Conservation (phyloP, 2,888 invertebrate species). For the Exocentrus adspersus region DNA sequence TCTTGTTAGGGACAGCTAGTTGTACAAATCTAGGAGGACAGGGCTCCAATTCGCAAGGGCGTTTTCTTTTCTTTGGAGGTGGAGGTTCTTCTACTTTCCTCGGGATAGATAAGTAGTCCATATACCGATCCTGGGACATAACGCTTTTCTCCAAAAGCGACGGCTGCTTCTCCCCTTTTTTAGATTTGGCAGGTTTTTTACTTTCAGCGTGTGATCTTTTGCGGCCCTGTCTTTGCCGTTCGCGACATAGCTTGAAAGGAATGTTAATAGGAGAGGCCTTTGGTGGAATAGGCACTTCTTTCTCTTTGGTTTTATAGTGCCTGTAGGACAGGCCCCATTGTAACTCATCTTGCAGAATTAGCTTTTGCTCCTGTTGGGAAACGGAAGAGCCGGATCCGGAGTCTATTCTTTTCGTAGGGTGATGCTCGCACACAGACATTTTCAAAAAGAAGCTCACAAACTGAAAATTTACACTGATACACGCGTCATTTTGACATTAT, state of each 20-base stretch:
- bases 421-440: constrained; percentile 22
- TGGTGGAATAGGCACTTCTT: constrained; percentile 31
- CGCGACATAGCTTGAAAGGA: constrained; percentile 41
- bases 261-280: constrained; percentile 40
- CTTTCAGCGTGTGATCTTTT: constrained; percentile 14
- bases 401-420: constrained; percentile 25
- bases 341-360: constrained; percentile 39
- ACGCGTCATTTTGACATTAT: not conserved
- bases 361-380: not conserved
- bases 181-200: constrained; percentile 12
- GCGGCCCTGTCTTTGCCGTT: constrained; percentile 26
- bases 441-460: not conserved
- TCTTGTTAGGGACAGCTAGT: constrained; percentile 53
- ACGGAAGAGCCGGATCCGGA: not conserved
- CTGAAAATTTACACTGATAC: not conserved
- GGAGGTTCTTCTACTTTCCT: constrained; percentile 35
- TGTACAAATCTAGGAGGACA: constrained; percentile 55
- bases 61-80: constrained; percentile 31
- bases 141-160: constrained; percentile 44
- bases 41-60: constrained; percentile 46
- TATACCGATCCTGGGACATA: constrained; percentile 50
- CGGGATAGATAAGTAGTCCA: constrained; percentile 50
- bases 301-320: constrained; percentile 30
- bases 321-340: constrained; percentile 42
- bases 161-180: constrained; percentile 3